Evolutionary conservation across 2,113 vertebrate genomes (phyloP), one percentile per base, ranked within the genome.

Genomic region (Sciurus niger): DNA sequence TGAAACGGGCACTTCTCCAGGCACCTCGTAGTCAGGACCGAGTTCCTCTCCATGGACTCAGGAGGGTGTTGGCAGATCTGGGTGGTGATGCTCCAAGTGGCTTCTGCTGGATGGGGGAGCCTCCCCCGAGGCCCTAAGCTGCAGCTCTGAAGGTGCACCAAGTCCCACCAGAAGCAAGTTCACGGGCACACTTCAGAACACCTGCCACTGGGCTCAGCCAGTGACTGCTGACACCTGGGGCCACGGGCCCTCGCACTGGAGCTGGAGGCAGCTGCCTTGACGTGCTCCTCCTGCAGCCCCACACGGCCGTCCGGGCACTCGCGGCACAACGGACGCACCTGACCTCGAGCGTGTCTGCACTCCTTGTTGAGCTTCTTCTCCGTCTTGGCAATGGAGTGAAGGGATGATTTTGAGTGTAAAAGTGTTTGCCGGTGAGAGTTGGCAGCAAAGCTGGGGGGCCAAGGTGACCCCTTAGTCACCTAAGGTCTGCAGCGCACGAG

Each of bases 381-480:
- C 78, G 48, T 22, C 4, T 43, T 46, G 1, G 9, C 51, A 55
- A 9, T 25, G 85, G 22, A 46, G 25, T 90, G 6, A 80, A 58
- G 48, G 24, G 53, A 6, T 73, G 55, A 78, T 24, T 28, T 43
- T 24, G 48, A 82, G 51, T n/a, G 53, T 28, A 43, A 43, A 70
- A 16, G 25, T 22, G 7, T 80, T 8, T 78, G 82, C 46, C 83
- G 63, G 55, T 28, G 43, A 73, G 48, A 37, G n/a, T 43, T 2
- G 2, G 37, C 51, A 37, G 73, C 0, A 0, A 46, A 25, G 58
- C 22, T n/a, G 55, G 0, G 2, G 30, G 84, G 60, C 20, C 7
- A 22, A 30, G 30, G 25, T 14, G 2, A 58, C 25, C n/a, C 30
- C 8, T 8, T 11, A 51, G 55, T 2, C 16, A 18, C 85, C n/a